These are phyloP conservation scores for Hyperoplus lanceolatus DNA, from an alignment of 2,797 vertebrate genomes.

Conservation along the genomic window DNA sequence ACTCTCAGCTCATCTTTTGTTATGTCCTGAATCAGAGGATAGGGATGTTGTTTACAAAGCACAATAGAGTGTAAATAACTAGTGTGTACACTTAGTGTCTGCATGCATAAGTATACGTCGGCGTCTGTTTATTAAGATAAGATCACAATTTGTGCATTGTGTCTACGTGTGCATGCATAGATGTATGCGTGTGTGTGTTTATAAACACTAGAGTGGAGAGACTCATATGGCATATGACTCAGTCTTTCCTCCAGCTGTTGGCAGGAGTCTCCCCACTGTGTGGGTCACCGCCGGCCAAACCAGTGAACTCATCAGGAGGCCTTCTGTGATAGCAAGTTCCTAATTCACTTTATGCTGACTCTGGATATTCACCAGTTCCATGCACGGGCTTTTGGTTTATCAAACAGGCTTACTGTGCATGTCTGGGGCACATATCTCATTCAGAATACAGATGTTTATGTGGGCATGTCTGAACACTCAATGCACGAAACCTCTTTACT, in stretches of 20 bases:
- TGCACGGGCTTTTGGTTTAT: constrained; percentile 45
- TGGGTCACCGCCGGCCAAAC: constrained; percentile 58
- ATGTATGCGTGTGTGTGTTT: constrained; percentile 56
- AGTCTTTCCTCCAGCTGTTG: constrained; percentile 81
- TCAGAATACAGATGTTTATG: constrained; percentile 39
- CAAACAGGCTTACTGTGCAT: constrained; percentile 56
- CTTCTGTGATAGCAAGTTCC: constrained; percentile 69
- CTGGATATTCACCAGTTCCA: constrained; percentile 45
- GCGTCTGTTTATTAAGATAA: constrained; percentile 13
- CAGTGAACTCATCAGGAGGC: constrained; percentile 60
- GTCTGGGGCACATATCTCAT: constrained; percentile 36
- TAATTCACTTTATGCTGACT: constrained; percentile 73
- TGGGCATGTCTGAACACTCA: constrained; percentile 38
- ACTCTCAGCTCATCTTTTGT: constrained; percentile 26
- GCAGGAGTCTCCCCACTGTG: constrained; percentile 49
- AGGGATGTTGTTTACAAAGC: constrained; percentile 10
- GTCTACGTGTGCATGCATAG: neutral
- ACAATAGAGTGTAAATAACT: constrained; percentile 1
- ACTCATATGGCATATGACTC: constrained; percentile 71
- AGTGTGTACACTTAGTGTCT: neutral
- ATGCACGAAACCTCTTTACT: constrained; percentile 28
- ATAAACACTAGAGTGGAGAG: constrained; percentile 57
- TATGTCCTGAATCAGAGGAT: constrained; percentile 18
- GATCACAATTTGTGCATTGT: neutral
- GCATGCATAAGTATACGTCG: neutral